A percentile compares a stretch with the other conserved stretches of the same genome.
Evolutionary conservation across 2,797 vertebrate genomes (phyloP).

Genomic region (Onychomys torridus): DNA sequence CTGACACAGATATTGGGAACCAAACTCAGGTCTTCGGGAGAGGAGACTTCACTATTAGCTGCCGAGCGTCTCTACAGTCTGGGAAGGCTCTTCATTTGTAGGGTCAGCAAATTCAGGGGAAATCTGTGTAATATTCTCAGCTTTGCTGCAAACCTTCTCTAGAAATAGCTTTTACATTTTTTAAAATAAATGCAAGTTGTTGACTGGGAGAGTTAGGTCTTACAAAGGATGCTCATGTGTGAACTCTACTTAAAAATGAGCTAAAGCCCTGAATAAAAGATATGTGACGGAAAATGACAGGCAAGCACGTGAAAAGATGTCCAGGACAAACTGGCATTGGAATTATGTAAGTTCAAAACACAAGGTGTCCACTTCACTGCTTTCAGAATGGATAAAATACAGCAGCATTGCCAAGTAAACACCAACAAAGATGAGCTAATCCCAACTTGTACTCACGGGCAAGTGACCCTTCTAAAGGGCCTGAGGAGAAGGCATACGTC

Average conservation of each 20-base stretch:
- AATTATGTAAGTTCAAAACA: not conserved
- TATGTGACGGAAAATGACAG: not conserved
- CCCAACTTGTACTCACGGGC: too few relatives aligned
- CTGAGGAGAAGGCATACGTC: not conserved
- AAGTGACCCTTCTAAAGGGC: not conserved
- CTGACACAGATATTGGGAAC: too few relatives aligned
- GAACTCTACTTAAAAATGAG: not conserved
- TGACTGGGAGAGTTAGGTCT: not conserved
- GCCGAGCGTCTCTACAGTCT: not conserved
- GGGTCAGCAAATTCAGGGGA: not conserved
- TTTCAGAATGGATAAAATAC: not conserved
- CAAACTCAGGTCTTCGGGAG: not conserved
- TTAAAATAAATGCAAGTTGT: not conserved
- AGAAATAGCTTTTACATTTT: not conserved
- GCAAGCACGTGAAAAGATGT: not conserved
- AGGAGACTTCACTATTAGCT: not conserved
- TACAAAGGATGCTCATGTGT: not conserved
- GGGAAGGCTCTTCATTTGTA: not conserved
- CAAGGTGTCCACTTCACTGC: not conserved
- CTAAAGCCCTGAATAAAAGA: not conserved
- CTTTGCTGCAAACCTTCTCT: not conserved
- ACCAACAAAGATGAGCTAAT: not conserved
- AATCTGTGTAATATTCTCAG: not conserved
- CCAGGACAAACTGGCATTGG: too few relatives aligned
- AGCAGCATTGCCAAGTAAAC: not conserved